Conservation (phyloP, 2,797 vertebrate genomes). For the Anguilla obscura region DNA sequence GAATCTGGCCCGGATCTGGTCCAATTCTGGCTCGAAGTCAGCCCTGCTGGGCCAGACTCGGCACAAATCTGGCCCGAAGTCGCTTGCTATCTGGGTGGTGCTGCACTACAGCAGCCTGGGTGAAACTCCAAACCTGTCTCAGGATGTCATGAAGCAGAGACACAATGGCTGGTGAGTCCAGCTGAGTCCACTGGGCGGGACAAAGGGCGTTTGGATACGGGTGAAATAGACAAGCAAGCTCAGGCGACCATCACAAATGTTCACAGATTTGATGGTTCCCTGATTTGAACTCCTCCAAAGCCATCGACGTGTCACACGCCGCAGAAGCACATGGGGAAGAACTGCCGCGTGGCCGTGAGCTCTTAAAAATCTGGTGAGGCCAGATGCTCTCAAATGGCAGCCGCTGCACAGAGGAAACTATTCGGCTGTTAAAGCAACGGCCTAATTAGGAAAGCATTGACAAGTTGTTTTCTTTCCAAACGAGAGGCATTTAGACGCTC, state of each 20-base stretch:
- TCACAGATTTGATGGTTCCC: not conserved
- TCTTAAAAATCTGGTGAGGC: not conserved
- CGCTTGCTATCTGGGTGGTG: no score
- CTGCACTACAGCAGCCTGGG: not conserved
- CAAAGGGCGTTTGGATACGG: not conserved
- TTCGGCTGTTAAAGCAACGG: not conserved
- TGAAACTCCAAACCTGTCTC: not conserved
- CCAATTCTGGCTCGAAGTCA: no score
- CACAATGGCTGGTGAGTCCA: no score
- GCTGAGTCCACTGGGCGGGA: not conserved
- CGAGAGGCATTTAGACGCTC: slow-evolving; percentile 14
- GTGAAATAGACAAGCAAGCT: not conserved
- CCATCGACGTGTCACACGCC: not conserved
- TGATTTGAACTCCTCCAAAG: not conserved
- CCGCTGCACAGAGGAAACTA: slow-evolving; percentile 6
- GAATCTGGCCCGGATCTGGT: no score
- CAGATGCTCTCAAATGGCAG: not conserved
- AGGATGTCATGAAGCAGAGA: no score
- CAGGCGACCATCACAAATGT: slow-evolving; percentile 29
- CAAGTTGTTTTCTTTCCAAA: slow-evolving; percentile 27
- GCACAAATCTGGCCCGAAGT: no score
- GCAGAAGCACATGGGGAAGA: not conserved
- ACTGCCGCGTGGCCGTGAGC: not conserved
- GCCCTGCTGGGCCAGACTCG: no score
- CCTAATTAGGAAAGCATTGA: slow-evolving; percentile 19